Base-by-base conservation (phyloP, 2,113 vertebrate genomes). In the Lipophrys pholis region DNA sequence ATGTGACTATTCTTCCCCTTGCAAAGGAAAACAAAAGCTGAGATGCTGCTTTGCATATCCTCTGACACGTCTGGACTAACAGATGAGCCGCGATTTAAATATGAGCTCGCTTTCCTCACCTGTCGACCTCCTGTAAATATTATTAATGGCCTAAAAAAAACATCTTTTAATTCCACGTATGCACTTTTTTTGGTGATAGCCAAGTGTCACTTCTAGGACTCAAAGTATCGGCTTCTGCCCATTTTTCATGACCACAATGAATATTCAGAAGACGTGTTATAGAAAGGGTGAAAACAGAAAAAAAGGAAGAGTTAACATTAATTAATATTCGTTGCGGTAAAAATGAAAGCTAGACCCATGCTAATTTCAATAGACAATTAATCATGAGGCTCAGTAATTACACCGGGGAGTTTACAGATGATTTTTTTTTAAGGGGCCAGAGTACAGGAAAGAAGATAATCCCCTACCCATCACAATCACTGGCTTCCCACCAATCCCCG, bases 311-410 rank as follows among this genome's bases (percentile, higher is more conserved):
- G 95, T 97, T 98, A 98, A 97, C 96, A 96, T 98, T 97, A 99
- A 99, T 99, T 99, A 99, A 99, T 98, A 99, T 97, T 97, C 95
- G 93, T 95, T 95, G 96, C 95, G 92, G 94, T 97, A 95, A 98
- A 95, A 97, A 97, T 97, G 96, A 98, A 99, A 99, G 96, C 94
- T 94, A 96, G 96, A 95, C 95, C 96, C 90, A 95, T 93, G 95
- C 97, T 99, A 99, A 98, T 98, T 99, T 98, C 98, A 97, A 97
- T 95, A 96, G 96, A 97, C 96, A 97, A 99, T 99, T 99, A 99
- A 99, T 99, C 97, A 99, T 96, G 94, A 94, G 94, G 90, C 94
- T 94, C 95, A 90, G 96, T 98, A 99, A 99, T 98, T 99, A 98
- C 98, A 99, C 96, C 92, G 83, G 97, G 96, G 98, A 98, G 96